Conservation (phyloP, 2,113 vertebrate genomes). For the Dasypus novemcinctus region DNA sequence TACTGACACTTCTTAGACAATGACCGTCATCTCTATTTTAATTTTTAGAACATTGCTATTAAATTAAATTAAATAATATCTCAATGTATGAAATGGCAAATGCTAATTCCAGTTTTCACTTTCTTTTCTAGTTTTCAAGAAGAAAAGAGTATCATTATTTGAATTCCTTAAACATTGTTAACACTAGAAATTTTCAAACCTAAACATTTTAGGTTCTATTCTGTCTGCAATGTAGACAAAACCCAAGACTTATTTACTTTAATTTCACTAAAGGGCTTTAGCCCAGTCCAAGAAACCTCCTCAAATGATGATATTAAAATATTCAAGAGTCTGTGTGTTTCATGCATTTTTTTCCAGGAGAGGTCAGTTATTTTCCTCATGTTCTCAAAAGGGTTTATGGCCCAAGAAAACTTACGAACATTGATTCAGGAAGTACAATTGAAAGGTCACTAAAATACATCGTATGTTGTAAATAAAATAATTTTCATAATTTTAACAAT, state of each 20-base stretch:
- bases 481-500: neutral
- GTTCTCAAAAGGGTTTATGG: neutral
- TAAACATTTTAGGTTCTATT: neutral
- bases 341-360: neutral
- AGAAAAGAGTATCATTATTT: neutral
- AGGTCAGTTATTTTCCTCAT: neutral
- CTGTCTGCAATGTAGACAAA: neutral
- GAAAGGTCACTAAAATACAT: neutral
- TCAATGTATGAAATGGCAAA: neutral
- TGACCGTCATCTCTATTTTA: neutral
- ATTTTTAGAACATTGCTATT: neutral
- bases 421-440: neutral
- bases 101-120: neutral
- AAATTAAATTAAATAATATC: constrained; percentile 39
- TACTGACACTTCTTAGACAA: constrained; percentile 6
- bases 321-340: neutral
- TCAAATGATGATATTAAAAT: neutral
- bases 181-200: neutral
- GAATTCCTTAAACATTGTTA: neutral
- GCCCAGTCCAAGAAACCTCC: neutral
- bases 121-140: neutral
- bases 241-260: neutral
- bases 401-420: constrained; percentile 2
- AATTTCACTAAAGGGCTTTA: neutral
- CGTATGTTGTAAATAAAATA: neutral